Evolutionary conservation across 2,888 invertebrate genomes (phyloP).

Genomic region (Torymus tubicola): DNA sequence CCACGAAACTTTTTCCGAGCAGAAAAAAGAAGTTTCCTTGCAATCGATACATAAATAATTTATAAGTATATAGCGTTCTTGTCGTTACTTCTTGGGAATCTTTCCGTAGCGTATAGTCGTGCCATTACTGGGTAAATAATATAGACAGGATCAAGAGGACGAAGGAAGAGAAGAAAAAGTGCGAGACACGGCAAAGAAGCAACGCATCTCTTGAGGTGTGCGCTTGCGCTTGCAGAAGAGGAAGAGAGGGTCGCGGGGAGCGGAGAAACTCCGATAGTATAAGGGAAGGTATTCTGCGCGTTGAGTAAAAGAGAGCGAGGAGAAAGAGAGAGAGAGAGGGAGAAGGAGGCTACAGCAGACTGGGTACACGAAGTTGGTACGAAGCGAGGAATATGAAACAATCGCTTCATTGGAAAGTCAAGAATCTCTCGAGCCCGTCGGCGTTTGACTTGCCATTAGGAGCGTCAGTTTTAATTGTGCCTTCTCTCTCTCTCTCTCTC

Average conservation of each 20-base stretch:
- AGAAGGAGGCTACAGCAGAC: conserved; percentile 64
- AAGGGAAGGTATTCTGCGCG: conserved; percentile 9
- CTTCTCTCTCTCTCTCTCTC: conserved; percentile 70
- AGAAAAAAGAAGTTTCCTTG: too few species aligned
- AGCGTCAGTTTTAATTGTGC: conserved; percentile 77
- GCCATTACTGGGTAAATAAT: background rate
- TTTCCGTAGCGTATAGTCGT: too few species aligned
- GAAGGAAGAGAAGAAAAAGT: background rate
- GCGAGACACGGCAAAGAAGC: background rate
- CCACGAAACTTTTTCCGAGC: too few species aligned
- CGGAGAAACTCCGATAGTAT: conserved; percentile 17
- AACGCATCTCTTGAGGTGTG: conserved; percentile 11
- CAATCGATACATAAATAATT: too few species aligned
- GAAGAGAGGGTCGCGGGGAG: background rate
- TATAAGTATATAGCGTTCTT: too few species aligned
- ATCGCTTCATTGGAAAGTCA: conserved; percentile 77
- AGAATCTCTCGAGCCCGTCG: conserved; percentile 76
- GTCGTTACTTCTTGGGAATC: too few species aligned
- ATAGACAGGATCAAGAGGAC: background rate
- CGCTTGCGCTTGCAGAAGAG: background rate
- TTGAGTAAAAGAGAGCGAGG: background rate
- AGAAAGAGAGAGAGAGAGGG: conserved; percentile 1
- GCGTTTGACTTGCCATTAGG: conserved; percentile 77
- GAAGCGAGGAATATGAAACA: conserved; percentile 73
- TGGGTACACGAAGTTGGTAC: too few species aligned